Evolutionary conservation across 2,797 vertebrate genomes (phyloP).

Genomic region (Fundulus diaphanus): DNA sequence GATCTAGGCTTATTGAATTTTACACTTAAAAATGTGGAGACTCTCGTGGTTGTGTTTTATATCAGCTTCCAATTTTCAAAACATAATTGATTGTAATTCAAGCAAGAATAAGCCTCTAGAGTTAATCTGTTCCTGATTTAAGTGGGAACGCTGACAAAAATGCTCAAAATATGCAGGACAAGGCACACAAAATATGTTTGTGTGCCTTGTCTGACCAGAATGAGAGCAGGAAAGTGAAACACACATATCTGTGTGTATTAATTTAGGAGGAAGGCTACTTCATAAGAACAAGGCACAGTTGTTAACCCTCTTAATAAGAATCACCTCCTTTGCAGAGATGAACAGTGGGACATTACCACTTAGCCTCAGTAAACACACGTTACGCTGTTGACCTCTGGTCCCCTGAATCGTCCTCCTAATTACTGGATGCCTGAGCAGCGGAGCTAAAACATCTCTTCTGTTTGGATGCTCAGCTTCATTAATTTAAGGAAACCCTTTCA

Average conservation of each 20-base stretch:
- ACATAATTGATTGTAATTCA: background rate
- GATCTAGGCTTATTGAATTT: too few relatives aligned
- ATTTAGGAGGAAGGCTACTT: constrained; percentile 45
- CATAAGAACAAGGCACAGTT: constrained; percentile 68
- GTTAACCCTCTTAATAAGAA: constrained; percentile 69
- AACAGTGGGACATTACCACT: constrained; percentile 71
- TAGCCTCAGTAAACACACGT: constrained; percentile 76
- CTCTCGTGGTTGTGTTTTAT: background rate
- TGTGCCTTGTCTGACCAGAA: background rate
- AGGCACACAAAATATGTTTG: too few relatives aligned
- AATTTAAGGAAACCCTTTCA: constrained; percentile 66
- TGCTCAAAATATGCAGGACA: constrained; percentile 6
- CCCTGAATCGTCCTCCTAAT: constrained; percentile 45
- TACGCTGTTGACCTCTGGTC: constrained; percentile 72
- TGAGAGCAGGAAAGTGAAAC: constrained; percentile 26
- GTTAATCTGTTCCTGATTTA: background rate
- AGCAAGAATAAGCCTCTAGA: background rate
- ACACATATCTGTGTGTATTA: constrained; percentile 23
- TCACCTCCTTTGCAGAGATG: constrained; percentile 55
- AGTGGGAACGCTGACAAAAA: constrained; percentile 18
- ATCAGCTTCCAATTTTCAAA: background rate
- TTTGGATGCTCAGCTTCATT: constrained; percentile 64
- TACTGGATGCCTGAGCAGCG: constrained; percentile 40
- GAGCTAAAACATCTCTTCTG: constrained; percentile 36
- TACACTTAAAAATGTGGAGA: too few relatives aligned